A percentile compares a stretch with the other conserved stretches of the same genome.
Conservation (phyloP, 2,113 vertebrate species). For the Hydrochoerus hydrochaeris region DNA sequence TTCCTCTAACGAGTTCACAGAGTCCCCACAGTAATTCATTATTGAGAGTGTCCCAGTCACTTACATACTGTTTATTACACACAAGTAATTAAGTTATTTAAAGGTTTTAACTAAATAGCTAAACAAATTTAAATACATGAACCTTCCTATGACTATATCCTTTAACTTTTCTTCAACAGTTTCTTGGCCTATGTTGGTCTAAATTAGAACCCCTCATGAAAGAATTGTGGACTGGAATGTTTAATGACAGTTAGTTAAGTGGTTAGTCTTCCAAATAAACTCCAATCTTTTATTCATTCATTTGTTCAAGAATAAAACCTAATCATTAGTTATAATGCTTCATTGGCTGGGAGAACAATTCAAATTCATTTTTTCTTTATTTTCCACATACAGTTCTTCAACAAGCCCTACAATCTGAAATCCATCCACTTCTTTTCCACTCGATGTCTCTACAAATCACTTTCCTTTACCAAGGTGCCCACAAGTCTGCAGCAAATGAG, state of each 20-base stretch:
- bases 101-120: not conserved
- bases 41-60: not conserved
- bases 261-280: not conserved
- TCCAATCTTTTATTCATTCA: slow-evolving; percentile 6
- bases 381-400: not conserved
- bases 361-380: not conserved
- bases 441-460: not conserved
- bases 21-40: not conserved
- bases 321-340: not conserved
- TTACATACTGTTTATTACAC: not conserved
- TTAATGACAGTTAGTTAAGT: not conserved
- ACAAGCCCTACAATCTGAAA: not conserved
- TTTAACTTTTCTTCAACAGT: not conserved
- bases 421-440: not conserved
- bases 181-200: not conserved
- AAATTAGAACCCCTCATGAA: not conserved
- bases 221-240: not conserved
- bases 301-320: slow-evolving; percentile 18
- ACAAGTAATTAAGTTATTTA: not conserved
- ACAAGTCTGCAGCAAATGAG: not conserved
- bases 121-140: not conserved
- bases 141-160: not conserved
- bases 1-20: not conserved
- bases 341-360: not conserved
- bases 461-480: not conserved